Evolutionary conservation across 1,140 invertebrate species (phyloP).

Genomic region (Apis cerana): DNA sequence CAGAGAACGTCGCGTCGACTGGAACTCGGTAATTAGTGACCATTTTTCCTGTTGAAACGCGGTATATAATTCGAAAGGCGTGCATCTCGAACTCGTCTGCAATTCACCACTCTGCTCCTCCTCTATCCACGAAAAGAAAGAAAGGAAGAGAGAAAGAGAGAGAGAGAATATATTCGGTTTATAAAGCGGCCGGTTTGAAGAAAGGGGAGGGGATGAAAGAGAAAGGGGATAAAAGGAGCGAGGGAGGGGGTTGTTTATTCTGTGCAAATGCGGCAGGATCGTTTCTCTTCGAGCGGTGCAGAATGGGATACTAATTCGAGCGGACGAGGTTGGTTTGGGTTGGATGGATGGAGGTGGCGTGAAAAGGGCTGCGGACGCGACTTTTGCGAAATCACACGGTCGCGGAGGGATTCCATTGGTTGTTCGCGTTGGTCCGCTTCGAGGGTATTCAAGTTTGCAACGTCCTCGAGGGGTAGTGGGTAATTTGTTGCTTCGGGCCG

Average conservation of each 20-base stretch:
- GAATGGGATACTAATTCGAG: slow-evolving; percentile 43
- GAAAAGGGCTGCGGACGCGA: slow-evolving; percentile 10
- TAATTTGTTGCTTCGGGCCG: not conserved
- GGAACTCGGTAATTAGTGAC: slow-evolving; percentile 10
- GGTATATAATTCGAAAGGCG: slow-evolving; percentile 25
- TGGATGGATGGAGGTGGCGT: not conserved
- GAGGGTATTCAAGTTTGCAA: not conserved
- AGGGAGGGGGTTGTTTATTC: slow-evolving; percentile 7
- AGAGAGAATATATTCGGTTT: not conserved
- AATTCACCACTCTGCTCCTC: not conserved
- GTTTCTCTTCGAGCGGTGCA: slow-evolving; percentile 6
- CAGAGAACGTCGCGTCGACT: not conserved
- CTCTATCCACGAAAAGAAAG: not conserved
- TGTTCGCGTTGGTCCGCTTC: slow-evolving; percentile 8
- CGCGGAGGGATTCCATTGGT: not conserved
- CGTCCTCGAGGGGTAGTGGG: not conserved
- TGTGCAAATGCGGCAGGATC: not conserved
- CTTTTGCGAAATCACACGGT: slow-evolving; percentile 7
- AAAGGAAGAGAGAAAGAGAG: not conserved
- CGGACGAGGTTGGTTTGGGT: too few relatives aligned
- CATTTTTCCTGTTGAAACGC: slow-evolving; percentile 13
- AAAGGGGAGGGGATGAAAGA: not conserved
- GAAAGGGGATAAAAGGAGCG: not conserved
- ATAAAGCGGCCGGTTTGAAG: slow-evolving; percentile 9
- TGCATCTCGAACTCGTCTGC: slow-evolving; percentile 11